phyloP scores from a whole-genome alignment of 2,888 invertebrate species.

The Chloromyia formosa region DNA sequence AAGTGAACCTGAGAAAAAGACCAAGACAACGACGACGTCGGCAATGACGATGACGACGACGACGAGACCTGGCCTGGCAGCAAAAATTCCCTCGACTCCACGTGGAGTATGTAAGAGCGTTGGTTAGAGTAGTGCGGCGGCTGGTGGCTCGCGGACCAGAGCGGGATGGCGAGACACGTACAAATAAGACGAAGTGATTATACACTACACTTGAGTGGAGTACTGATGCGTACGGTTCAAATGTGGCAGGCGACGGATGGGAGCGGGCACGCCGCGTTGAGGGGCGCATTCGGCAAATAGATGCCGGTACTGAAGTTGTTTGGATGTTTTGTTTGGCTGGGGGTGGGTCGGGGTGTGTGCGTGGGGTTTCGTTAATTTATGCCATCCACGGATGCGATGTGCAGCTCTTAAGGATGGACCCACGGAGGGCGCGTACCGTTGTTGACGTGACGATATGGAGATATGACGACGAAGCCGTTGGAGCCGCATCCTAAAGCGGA shows the following conservation, averaged over 20 bases:
- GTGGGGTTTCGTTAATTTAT: conserved; percentile 28
- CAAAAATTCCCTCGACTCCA: conserved; percentile 33
- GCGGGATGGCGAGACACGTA: conserved; percentile 6
- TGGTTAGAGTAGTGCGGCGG: conserved; percentile 12
- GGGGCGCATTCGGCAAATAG: background rate
- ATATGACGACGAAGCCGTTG: no score
- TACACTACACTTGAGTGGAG: conserved; percentile 42
- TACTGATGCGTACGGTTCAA: conserved; percentile 22
- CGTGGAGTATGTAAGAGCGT: conserved; percentile 31
- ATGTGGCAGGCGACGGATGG: background rate
- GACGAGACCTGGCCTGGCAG: background rate
- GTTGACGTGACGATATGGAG: conserved; percentile 4
- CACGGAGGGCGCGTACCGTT: conserved; percentile 23
- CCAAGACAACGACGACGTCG: conserved; percentile 9
- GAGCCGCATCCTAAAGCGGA: background rate
- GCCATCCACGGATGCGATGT: conserved; percentile 39
- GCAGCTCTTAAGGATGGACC: background rate
- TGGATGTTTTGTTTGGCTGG: background rate
- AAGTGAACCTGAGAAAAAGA: conserved; percentile 29
- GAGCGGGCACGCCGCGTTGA: background rate
- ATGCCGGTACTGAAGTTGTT: conserved; percentile 6
- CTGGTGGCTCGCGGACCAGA: background rate
- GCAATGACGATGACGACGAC: background rate
- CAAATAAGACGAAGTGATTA: conserved; percentile 44
- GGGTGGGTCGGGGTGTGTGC: background rate